phyloP scores from a whole-genome alignment of 2,888 invertebrate species.

The Ochropleura plecta region DNA sequence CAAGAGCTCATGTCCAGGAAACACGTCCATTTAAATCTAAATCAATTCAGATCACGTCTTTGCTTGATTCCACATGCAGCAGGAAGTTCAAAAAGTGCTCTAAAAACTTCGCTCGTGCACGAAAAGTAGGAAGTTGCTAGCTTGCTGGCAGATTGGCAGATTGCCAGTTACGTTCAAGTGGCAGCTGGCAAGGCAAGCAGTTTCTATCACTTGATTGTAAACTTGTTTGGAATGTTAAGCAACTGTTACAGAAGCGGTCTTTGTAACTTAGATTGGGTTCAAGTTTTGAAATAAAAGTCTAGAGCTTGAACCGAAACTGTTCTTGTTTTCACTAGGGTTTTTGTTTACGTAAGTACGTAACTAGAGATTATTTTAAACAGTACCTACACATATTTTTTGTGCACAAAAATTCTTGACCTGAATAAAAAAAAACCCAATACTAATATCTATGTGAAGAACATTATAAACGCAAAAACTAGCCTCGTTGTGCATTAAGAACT shows the following conservation, averaged over 20 bases:
- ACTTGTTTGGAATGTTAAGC: slow-evolving; percentile 49
- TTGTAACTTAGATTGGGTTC: slow-evolving; percentile 14
- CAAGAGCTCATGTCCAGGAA: background rate
- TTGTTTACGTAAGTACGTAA: too few species aligned
- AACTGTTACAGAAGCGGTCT: slow-evolving; percentile 11
- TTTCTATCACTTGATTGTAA: slow-evolving; percentile 53
- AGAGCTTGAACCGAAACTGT: background rate
- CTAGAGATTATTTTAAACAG: background rate
- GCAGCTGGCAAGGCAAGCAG: slow-evolving; percentile 21
- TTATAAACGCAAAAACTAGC: background rate
- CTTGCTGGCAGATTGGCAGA: slow-evolving; percentile 14
- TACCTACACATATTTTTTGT: too few species aligned
- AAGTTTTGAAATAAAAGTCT: slow-evolving; percentile 17
- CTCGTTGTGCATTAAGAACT: background rate
- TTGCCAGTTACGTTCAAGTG: slow-evolving; percentile 34
- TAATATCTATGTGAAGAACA: background rate
- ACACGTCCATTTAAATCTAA: slow-evolving; percentile 2
- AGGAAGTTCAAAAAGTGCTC: slow-evolving; percentile 38
- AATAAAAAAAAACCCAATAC: too few species aligned
- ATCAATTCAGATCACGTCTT: slow-evolving; percentile 51
- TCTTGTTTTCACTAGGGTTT: background rate
- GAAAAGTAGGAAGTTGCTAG: slow-evolving; percentile 23
- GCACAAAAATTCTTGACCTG: too few species aligned
- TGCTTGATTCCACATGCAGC: slow-evolving; percentile 11
- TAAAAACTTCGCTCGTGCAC: slow-evolving; percentile 35